These are phyloP conservation scores for Craterocephalus amniculus DNA, from an alignment of 2,797 vertebrate genomes.

Conservation along the genomic window DNA sequence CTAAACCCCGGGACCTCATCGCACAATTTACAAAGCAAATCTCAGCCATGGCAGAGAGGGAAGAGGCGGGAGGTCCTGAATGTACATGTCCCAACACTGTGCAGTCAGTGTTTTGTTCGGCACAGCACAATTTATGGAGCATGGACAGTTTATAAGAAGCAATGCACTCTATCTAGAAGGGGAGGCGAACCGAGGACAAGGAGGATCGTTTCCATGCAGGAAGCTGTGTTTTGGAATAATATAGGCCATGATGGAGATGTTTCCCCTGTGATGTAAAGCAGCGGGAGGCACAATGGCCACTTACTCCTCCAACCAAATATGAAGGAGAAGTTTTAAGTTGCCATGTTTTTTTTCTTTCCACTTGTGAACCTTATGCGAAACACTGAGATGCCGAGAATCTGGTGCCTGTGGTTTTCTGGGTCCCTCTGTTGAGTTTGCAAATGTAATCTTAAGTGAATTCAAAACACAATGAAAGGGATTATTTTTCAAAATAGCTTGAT, in stretches of 20 bases:
- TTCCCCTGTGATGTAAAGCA: conserved; percentile 92
- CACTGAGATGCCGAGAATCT: conserved; percentile 25
- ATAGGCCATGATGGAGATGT: conserved; percentile 93
- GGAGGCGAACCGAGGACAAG: conserved; percentile 89
- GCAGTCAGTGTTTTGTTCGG: conserved; percentile 88
- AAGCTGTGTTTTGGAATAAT: conserved; percentile 95
- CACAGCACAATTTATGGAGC: conserved; percentile 94
- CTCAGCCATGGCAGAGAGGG: conserved; percentile 42
- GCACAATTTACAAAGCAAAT: conserved; percentile 69
- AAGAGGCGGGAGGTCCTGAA: conserved; percentile 69
- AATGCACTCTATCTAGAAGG: conserved; percentile 92
- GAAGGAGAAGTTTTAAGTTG: conserved; percentile 84
- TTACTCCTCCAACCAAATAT: conserved; percentile 85
- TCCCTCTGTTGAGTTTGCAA: conserved; percentile 29
- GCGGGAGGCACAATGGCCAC: conserved; percentile 91
- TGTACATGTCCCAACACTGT: conserved; percentile 81
- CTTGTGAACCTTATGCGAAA: conserved; percentile 29
- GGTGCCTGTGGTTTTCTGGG: conserved; percentile 24
- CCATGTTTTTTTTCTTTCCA: conserved; percentile 19
- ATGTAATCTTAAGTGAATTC: conserved; percentile 22
- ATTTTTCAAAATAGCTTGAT: conserved; percentile 16
- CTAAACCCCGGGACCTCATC: conserved; percentile 44
- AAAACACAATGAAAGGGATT: conserved; percentile 24
- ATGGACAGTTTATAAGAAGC: conserved; percentile 97
- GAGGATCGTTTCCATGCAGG: conserved; percentile 87